A percentile compares a stretch with the other conserved stretches of the same genome.
These are phyloP conservation scores for Odontomyia ornata DNA, from an alignment of 2,888 invertebrate genomes.

Conservation along the genomic window DNA sequence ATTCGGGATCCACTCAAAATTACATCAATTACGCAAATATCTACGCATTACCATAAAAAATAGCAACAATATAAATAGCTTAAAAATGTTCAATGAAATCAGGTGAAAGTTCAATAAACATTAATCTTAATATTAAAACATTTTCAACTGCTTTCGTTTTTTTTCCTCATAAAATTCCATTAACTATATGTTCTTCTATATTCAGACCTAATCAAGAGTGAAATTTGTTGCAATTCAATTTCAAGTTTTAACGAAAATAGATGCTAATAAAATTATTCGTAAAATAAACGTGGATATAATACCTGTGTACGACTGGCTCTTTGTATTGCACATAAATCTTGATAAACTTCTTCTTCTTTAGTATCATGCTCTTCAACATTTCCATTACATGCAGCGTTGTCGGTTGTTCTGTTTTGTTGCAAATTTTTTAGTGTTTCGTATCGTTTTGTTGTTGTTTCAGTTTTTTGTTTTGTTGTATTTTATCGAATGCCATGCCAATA, in stretches of 20 bases:
- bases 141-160: no score
- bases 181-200: no score
- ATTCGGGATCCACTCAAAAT: no score
- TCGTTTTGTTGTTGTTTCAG: neutral
- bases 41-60: no score
- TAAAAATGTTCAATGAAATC: constrained; percentile 16
- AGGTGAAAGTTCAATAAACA: neutral
- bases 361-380: constrained; percentile 63
- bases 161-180: no score
- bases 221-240: no score
- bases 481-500: neutral
- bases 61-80: constrained; percentile 53
- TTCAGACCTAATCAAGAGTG: no score
- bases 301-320: constrained; percentile 67
- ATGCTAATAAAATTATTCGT: no score
- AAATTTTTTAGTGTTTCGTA: constrained; percentile 47
- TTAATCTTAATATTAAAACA: no score
- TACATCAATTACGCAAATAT: no score
- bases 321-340: constrained; percentile 87
- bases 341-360: constrained; percentile 92
- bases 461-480: constrained; percentile 13
- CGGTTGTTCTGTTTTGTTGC: constrained; percentile 66
- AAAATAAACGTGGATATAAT: constrained; percentile 52
- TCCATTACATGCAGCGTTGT: constrained; percentile 64
- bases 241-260: no score